A percentile compares a stretch with the other conserved stretches of the same genome.
Evolutionary conservation across 2,888 invertebrate genomes (phyloP).

Genomic region (Sminthurinus aureus): DNA sequence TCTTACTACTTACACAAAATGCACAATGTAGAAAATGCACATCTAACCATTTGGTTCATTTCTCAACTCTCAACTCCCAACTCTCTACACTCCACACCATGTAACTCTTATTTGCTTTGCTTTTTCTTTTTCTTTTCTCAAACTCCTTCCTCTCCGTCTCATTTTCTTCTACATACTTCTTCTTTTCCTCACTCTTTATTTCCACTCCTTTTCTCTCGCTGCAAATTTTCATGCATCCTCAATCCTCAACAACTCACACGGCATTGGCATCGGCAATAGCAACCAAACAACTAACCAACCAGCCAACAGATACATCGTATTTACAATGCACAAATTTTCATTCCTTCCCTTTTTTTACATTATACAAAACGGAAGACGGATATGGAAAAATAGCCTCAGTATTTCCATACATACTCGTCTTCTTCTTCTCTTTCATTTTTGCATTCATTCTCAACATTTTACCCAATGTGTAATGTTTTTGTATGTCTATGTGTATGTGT

Average conservation of each 20-base stretch:
- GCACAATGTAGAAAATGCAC: too few species aligned
- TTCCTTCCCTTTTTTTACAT: not conserved
- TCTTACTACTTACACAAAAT: conserved; percentile 2
- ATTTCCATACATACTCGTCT: too few species aligned
- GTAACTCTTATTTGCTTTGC: conserved; percentile 22
- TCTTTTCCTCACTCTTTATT: not conserved
- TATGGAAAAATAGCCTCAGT: not conserved
- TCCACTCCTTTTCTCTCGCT: conserved; percentile 8
- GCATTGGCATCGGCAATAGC: too few species aligned
- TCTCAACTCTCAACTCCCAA: too few species aligned
- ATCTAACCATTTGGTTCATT: conserved; percentile 49
- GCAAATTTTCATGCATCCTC: not conserved
- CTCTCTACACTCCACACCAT: not conserved
- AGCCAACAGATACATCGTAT: too few species aligned
- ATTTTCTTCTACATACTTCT: not conserved
- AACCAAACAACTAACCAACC: too few species aligned
- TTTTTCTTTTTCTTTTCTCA: conserved; percentile 4
- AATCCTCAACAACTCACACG: not conserved
- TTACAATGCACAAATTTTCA: not conserved
- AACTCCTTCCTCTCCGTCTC: not conserved
- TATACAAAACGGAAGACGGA: not conserved
- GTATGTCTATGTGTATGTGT: too few species aligned
- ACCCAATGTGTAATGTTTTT: too few species aligned
- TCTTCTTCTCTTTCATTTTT: too few species aligned
- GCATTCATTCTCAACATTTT: too few species aligned